Base-by-base conservation (phyloP, 2,797 vertebrate species). In the Pangasius macronema region DNA sequence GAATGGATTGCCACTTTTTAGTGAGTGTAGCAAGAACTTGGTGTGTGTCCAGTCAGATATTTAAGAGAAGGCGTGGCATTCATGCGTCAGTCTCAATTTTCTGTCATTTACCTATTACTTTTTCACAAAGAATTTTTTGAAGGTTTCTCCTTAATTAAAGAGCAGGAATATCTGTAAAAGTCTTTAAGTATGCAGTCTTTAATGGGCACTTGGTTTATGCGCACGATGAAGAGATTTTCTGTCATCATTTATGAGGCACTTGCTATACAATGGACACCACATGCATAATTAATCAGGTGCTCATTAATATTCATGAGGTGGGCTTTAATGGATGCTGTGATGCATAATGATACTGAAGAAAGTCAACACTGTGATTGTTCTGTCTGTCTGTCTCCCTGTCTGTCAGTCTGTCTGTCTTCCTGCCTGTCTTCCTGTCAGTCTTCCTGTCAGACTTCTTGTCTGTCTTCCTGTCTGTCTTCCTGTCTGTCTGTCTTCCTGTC, bases 261-360 rank as follows among this genome's bases (percentile, higher is more conserved):
- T 77, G 27, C 73, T 77, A 4, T 72, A 33, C 42, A 88, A 82
- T 73, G 30, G 72, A 83, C 85, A 33, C 7, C 20, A 61, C 86
- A 85, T 91, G 65, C 85, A 89, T 91, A 89, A 89, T 90, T 84
- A 90, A 85, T 70, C n/a, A 33, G 39, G 24, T 83, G 79, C 22
- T 22, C 72, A 67, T 90, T 85, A 90, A 90, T 91, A 90, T 91
- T 89, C 88, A 87, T 89, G 87, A 87, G 20, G 24, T 9, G 20
- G 36, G 46, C 36, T 88, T 85, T 75, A 82, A 88, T 84, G 76
- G 77, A 70, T 72, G 84, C 51, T 42, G 68, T 53, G 51, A 77
- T 63, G 55, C 57, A 6, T 85, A 51, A 51, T 49, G 36, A 70
- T 75, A 24, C 3, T 42, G 46, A 63, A 70, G 16, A 55, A 72